Percentiles rank a stretch among this genome's conserved stretches.
Evolutionary conservation across 2,113 vertebrate genomes (phyloP).

Genomic region (Struthio camelus): DNA sequence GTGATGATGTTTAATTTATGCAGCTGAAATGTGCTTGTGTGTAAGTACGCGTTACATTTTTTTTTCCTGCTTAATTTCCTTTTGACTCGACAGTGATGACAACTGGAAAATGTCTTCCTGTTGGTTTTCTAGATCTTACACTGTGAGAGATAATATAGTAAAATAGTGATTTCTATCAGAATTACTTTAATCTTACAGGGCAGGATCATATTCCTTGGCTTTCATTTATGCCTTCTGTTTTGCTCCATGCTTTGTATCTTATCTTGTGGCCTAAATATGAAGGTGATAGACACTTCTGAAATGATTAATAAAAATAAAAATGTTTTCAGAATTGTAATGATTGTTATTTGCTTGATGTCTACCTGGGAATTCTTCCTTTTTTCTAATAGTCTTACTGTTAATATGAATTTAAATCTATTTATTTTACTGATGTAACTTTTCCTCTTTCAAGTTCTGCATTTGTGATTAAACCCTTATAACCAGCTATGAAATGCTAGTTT

Average conservation of each 20-base stretch:
- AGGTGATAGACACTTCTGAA: neutral
- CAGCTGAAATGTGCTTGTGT: neutral
- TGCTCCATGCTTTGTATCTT: neutral
- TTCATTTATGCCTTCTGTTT: neutral
- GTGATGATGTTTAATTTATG: neutral
- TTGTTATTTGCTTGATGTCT: neutral
- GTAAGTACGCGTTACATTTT: neutral
- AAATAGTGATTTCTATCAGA: neutral
- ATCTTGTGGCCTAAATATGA: neutral
- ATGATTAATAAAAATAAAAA: neutral
- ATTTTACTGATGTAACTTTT: neutral
- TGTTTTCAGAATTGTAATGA: neutral
- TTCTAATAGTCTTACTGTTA: neutral
- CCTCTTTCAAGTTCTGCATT: neutral
- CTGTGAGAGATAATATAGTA: neutral
- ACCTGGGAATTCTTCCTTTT: neutral
- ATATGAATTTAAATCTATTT: neutral
- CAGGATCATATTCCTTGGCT: neutral
- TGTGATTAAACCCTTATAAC: neutral
- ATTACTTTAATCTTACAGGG: neutral
- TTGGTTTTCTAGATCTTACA: neutral
- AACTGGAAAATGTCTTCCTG: neutral
- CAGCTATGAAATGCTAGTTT: neutral
- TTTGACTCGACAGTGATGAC: neutral
- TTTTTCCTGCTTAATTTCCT: neutral